Evolutionary conservation across 2,797 vertebrate species (phyloP), one percentile per base, ranked within the genome.

Genomic region (Pogoniulus pusillus): DNA sequence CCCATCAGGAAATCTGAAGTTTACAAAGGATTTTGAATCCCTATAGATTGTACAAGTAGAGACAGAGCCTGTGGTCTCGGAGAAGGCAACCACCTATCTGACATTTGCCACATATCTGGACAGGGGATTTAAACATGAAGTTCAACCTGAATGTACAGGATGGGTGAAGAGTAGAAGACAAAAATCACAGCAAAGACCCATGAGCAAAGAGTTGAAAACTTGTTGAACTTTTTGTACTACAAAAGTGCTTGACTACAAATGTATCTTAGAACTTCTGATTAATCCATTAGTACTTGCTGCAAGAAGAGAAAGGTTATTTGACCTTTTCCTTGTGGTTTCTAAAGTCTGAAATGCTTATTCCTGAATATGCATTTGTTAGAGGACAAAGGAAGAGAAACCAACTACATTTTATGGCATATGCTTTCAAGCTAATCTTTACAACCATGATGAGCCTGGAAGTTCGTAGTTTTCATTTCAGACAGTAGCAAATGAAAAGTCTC

Each of bases 401-500:
- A 71, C 10, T 43, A 11, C 20, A 35, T 54, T 91, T 76, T 66
- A 66, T 18, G 23, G 45, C 27, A 26, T 16, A 54, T 4, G 23
- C 58, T 93, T 91, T 88, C 75, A 74, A 86, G 64, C n/a, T 82
- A 79, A 90, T 91, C 87, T 92, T 84, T 66, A 83, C 13, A 84
- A 59, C 62, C 75, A 57, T 4, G n/a, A 86, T 74, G 62, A 88
- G 69, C 37, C 75, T 53, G 23, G 12, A 68, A 95, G 77, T 63
- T 88, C 43, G 34, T 6, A 70, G 60, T 15, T 92, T 87, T 86
- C 58, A 39, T 79, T 93, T 91, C 85, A 91, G 74, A 70, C 19
- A 90, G 22, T 0, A 87, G 74, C 51, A 94, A 93, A 91, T 64
- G 60, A 83, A 88, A 88, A 95, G 77, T 77, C 83, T 74, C 26